Conservation (phyloP, 2,113 vertebrate genomes). For the Chrysochloris asiatica region DNA sequence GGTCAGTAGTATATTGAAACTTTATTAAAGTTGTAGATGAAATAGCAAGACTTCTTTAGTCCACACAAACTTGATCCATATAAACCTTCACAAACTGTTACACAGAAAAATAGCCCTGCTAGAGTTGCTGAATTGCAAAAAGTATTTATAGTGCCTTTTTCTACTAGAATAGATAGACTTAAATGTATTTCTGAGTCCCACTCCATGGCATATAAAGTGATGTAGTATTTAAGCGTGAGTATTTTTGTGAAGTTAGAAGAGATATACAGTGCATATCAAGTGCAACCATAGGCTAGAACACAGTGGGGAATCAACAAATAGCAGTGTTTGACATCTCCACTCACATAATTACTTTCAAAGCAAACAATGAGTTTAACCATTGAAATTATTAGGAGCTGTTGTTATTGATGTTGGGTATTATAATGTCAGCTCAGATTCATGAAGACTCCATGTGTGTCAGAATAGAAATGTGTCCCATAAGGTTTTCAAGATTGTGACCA, state of each 20-base stretch:
- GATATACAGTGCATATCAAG: neutral
- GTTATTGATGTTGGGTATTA: neutral
- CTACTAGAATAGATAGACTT: neutral
- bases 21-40: slow-evolving; percentile 76
- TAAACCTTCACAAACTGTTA: neutral
- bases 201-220: neutral
- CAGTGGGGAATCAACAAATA: neutral
- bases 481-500: neutral
- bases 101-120: neutral
- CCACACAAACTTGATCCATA: slow-evolving; percentile 58
- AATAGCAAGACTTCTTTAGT: slow-evolving; percentile 68
- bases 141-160: neutral
- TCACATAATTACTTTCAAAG: neutral
- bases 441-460: neutral
- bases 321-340: neutral
- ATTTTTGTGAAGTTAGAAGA: neutral
- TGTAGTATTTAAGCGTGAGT: neutral
- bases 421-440: neutral
- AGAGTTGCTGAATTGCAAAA: neutral
- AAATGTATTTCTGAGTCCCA: neutral
- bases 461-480: neutral
- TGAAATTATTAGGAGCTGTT: neutral
- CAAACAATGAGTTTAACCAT: neutral
- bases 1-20: slow-evolving; percentile 63
- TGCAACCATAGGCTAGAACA: neutral